phyloP scores from a whole-genome alignment of 2,113 vertebrate species.

The Hipposideros armiger region DNA sequence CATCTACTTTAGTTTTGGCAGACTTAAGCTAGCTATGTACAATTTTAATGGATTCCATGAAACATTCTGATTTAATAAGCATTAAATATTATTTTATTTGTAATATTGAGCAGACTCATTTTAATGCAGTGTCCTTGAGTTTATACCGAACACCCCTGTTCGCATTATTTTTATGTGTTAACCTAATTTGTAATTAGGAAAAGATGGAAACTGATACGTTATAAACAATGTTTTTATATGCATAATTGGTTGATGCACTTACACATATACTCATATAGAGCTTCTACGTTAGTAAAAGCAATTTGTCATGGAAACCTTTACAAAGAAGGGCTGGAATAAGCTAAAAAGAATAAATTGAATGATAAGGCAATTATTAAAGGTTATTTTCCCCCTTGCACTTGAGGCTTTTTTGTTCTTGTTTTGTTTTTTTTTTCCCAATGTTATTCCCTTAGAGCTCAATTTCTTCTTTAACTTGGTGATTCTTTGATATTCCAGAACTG shows the following conservation, averaged over 20 bases:
- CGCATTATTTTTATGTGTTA: conserved; percentile 1
- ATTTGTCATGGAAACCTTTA: conserved; percentile 26
- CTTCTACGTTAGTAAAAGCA: background rate
- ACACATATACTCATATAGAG: background rate
- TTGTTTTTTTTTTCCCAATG: background rate
- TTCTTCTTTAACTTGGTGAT: conserved; percentile 67
- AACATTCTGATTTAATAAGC: background rate
- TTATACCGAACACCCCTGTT: background rate
- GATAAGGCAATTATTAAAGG: conserved; percentile 45
- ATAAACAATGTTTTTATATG: conserved; percentile 23
- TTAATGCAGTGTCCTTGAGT: conserved; percentile 17
- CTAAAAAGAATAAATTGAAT: conserved; percentile 44
- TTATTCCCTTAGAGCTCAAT: conserved; percentile 52
- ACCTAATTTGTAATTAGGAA: background rate
- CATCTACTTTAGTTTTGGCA: background rate
- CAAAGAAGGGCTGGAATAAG: background rate
- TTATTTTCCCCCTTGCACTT: conserved; percentile 39
- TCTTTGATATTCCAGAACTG: conserved; percentile 51
- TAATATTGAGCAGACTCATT: background rate
- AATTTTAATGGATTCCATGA: conserved; percentile 4
- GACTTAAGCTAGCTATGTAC: background rate
- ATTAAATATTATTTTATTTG: conserved; percentile 3
- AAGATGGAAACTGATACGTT: background rate
- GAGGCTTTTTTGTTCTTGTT: background rate
- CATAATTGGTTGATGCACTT: background rate